Conservation (phyloP, 1,140 invertebrate species). For the Nilaparvata lugens region DNA sequence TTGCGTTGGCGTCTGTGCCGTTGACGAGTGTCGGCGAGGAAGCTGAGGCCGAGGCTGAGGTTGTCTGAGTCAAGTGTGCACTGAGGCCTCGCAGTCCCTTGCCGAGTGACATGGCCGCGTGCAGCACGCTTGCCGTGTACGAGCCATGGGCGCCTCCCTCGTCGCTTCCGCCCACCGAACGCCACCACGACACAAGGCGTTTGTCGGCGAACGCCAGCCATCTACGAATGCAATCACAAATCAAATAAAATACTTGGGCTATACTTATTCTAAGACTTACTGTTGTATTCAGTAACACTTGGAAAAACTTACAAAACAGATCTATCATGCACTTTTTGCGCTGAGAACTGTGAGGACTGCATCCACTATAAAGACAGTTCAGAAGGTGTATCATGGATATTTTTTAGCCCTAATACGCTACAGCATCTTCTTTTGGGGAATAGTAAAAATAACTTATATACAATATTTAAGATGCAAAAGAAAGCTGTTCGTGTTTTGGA, state of each 20-base stretch:
- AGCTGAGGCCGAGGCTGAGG: constrained; percentile 52
- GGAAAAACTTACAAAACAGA: neutral
- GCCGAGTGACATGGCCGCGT: constrained; percentile 85
- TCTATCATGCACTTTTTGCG: too few relatives aligned
- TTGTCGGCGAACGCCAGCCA: constrained; percentile 54
- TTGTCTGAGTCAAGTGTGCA: constrained; percentile 87
- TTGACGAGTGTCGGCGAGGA: constrained; percentile 33
- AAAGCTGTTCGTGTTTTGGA: too few relatives aligned
- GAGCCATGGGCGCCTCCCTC: constrained; percentile 58
- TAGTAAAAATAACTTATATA: too few relatives aligned
- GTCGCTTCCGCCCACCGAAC: constrained; percentile 50
- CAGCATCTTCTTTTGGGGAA: too few relatives aligned
- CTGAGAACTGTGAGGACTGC: too few relatives aligned
- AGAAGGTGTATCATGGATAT: too few relatives aligned
- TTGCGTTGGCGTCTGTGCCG: constrained; percentile 28
- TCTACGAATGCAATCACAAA: constrained; percentile 17
- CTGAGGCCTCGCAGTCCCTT: constrained; percentile 79
- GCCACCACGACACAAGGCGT: constrained; percentile 43
- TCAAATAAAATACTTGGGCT: neutral
- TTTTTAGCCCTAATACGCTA: too few relatives aligned
- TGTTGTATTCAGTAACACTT: neutral
- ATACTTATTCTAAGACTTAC: neutral
- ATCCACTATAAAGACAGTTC: too few relatives aligned
- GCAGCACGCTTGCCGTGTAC: constrained; percentile 90
- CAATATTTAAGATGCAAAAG: too few relatives aligned